These are phyloP conservation scores for Drosophila orosa DNA, from an alignment of 1,140 invertebrate species.

Conservation along the genomic window DNA sequence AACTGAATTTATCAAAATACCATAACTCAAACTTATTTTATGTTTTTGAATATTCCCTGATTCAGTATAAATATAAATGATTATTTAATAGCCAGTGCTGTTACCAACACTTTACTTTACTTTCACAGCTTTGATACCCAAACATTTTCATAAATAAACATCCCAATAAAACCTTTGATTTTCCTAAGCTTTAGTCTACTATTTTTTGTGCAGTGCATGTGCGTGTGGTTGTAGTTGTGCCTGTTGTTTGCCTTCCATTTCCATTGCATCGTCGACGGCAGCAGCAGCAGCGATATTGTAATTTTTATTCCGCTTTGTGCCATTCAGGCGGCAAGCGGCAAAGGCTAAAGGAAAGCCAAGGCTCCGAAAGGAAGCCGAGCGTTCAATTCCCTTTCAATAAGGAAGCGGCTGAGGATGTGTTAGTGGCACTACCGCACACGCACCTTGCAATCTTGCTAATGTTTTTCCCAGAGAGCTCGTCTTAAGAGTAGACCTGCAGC, in stretches of 20 bases:
- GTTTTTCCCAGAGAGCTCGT: conserved; percentile 64
- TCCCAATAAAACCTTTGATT: background rate
- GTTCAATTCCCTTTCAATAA: conserved; percentile 79
- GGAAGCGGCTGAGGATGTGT: conserved; percentile 1
- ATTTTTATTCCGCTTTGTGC: conserved; percentile 76
- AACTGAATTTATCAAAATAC: too few relatives aligned
- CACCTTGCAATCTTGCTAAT: conserved; percentile 83
- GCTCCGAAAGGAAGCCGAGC: conserved; percentile 48
- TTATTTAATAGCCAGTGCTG: background rate
- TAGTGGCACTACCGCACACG: conserved; percentile 61
- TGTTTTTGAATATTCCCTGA: background rate
- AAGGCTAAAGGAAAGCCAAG: conserved; percentile 30
- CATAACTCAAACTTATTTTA: too few relatives aligned
- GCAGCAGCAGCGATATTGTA: conserved; percentile 71
- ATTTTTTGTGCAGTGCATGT: conserved; percentile 16
- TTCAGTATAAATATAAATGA: background rate
- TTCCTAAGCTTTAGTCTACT: too few relatives aligned
- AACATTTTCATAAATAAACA: background rate
- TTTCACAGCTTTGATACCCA: too few relatives aligned
- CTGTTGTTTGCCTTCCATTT: conserved; percentile 65
- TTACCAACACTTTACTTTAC: too few relatives aligned
- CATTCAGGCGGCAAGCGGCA: conserved; percentile 61
- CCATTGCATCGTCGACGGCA: conserved; percentile 52
- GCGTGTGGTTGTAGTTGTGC: conserved; percentile 52
- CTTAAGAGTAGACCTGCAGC: conserved; percentile 42